These are phyloP conservation scores for Mesembrinibis cayennensis DNA, from an alignment of 2,113 vertebrate genomes.

Conservation along the genomic window DNA sequence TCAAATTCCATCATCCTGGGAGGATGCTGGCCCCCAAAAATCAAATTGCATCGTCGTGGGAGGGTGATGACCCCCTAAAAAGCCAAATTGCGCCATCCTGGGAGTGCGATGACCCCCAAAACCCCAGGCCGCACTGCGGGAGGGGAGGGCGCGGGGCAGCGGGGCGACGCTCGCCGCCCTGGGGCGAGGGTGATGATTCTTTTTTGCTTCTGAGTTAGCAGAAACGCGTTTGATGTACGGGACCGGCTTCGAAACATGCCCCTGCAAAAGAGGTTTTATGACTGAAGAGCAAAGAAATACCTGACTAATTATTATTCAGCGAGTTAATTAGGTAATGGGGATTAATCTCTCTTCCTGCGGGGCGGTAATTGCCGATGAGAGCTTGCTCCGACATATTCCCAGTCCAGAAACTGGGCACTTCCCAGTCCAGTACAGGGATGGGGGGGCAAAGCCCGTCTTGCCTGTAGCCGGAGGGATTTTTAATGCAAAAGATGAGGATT, in stretches of 20 bases:
- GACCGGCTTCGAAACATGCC: neutral
- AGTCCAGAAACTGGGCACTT: neutral
- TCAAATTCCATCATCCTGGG: neutral
- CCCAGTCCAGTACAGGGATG: neutral
- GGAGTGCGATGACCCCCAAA: no score
- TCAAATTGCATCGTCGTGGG: neutral
- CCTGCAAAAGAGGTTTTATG: neutral
- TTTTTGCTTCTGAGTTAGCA: neutral
- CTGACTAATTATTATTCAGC: constrained; percentile 43
- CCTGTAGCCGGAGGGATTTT: neutral
- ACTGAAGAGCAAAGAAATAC: constrained; percentile 22
- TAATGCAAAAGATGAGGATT: neutral
- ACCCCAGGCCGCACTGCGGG: rapidly evolving
- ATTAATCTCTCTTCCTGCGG: constrained; percentile 3
- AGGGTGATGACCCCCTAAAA: rapidly evolving
- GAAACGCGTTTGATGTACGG: neutral
- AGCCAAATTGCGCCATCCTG: neutral
- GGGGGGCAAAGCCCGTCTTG: neutral
- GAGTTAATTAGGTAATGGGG: constrained; percentile 32
- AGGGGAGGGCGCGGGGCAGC: neutral
- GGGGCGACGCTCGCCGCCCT: rapidly evolving
- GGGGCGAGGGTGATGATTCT: neutral
- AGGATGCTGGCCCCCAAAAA: neutral
- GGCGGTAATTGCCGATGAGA: neutral
- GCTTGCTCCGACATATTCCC: constrained; percentile 19